Evolutionary conservation across 2,888 invertebrate species (phyloP).

Genomic region (Drosophila yooni): DNA sequence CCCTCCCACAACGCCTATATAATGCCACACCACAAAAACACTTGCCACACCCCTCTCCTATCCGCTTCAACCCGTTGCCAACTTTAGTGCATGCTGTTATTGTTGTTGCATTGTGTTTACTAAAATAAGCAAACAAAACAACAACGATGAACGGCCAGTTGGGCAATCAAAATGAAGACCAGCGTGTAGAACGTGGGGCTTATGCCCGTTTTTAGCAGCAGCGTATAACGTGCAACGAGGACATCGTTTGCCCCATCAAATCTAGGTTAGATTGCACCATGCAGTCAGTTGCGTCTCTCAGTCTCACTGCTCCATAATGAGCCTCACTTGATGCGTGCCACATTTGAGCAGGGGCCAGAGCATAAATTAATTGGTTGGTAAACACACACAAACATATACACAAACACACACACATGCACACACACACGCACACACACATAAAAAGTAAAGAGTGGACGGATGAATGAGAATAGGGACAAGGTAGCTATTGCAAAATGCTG

Average conservation of each 20-base stretch:
- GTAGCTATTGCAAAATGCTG: slow-evolving; percentile 12
- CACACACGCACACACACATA: not conserved
- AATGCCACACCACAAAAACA: slow-evolving; percentile 37
- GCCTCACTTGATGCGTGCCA: slow-evolving; percentile 48
- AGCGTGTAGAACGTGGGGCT: slow-evolving; percentile 39
- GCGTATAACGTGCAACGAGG: slow-evolving; percentile 45
- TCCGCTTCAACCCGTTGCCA: not conserved
- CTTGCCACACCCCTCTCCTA: slow-evolving; percentile 3
- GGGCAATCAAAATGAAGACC: slow-evolving; percentile 42
- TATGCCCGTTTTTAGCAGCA: slow-evolving; percentile 50
- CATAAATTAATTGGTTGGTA: slow-evolving; percentile 63
- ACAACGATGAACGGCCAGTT: slow-evolving; percentile 35
- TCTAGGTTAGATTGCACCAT: slow-evolving; percentile 65
- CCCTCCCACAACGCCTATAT: slow-evolving; percentile 41
- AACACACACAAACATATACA: slow-evolving; percentile 15
- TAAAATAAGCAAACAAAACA: slow-evolving; percentile 57
- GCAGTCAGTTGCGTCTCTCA: slow-evolving; percentile 27
- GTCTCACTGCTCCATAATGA: slow-evolving; percentile 41
- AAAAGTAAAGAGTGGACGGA: slow-evolving; percentile 37
- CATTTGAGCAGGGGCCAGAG: slow-evolving; percentile 54
- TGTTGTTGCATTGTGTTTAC: slow-evolving; percentile 50
- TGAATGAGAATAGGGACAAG: slow-evolving; percentile 17
- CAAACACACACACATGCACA: slow-evolving; percentile 5
- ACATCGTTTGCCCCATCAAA: slow-evolving; percentile 41
- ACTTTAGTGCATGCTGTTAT: slow-evolving; percentile 15